Evolutionary conservation across 2,888 invertebrate genomes (phyloP), one percentile per base, ranked within the genome.

Genomic region (Papilio protenor): DNA sequence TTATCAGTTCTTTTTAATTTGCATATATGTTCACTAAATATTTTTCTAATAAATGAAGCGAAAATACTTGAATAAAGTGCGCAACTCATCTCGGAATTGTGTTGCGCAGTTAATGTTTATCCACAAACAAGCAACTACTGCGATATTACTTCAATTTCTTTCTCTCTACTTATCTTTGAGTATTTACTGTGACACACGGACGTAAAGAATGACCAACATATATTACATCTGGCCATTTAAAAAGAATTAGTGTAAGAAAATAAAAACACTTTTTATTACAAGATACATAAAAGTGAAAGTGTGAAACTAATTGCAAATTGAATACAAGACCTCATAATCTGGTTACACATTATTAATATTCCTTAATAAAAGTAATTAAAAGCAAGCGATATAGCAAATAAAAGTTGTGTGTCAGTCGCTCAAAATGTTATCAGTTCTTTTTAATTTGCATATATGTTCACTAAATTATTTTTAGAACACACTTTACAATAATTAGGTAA

Each of bases 141-240:
- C 79, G 78, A 79, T 81, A 81, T 81, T 81, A 80, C 81, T 81
- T 81, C 82, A 82, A 81, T 81, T 82, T 78, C 81, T 81, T 80
- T 76, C 76, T n/a, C 70, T 76, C 70, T 71, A 76, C 73, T 77
- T 77, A 77, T 77, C 77, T 77, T 57, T 55, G 66, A 73, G 77
- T 73, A 73, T 55, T 27, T 40, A 11, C 8, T 0, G 73, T n/a
- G n/a, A 33, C 52, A 70, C 69, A 77, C 66, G 16, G 77, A 33
- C 12, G 11, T 14, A 8, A 27, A 12, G 11, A 40, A 40, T 45
- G 45, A 27, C 49, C 18, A 73, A 59, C 66, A 12, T 70, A 14
- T 6, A 16, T 33, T 3, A 23, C 3, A 23, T 4, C 1, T 0
- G 59, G 5, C 3, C 2, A 64, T 33, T 64, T 33, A 18, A 33